Percentiles rank a stretch among this genome's conserved stretches.
These are phyloP conservation scores for Oxycera nigricornis DNA, from an alignment of 2,888 invertebrate genomes.

Conservation along the genomic window DNA sequence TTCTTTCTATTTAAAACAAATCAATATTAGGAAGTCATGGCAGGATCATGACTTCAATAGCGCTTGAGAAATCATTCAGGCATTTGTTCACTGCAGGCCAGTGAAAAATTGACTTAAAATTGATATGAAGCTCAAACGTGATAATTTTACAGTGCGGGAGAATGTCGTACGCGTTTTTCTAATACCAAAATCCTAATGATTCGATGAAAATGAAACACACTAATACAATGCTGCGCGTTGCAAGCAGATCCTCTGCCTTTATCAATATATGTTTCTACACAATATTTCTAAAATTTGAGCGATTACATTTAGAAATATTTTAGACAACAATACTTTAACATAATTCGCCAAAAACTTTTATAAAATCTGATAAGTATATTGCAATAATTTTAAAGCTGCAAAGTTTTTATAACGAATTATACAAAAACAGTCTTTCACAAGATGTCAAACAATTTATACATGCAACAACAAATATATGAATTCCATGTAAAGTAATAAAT, in stretches of 20 bases:
- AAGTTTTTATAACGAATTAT: slow-evolving; percentile 34
- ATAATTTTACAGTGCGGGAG: too few relatives aligned
- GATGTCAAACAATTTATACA: slow-evolving; percentile 24
- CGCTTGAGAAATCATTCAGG: too few relatives aligned
- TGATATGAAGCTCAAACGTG: too few relatives aligned
- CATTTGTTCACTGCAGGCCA: neutral
- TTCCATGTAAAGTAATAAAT: slow-evolving; percentile 45
- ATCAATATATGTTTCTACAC: neutral
- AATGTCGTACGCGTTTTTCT: too few relatives aligned
- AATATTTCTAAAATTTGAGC: slow-evolving; percentile 3
- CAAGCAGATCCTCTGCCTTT: neutral
- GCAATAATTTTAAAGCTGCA: slow-evolving; percentile 38
- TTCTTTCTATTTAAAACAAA: too few relatives aligned
- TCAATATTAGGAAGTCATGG: neutral
- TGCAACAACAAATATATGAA: slow-evolving; percentile 42
- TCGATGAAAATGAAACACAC: neutral
- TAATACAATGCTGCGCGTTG: neutral
- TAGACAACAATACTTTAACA: neutral
- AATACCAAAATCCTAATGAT: too few relatives aligned
- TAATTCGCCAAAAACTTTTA: slow-evolving; percentile 31
- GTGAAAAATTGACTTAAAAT: too few relatives aligned
- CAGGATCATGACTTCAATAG: slow-evolving; percentile 1
- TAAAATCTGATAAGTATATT: slow-evolving; percentile 24
- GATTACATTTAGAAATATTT: neutral
- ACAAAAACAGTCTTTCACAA: slow-evolving; percentile 32